Evolutionary conservation across 2,113 vertebrate genomes (phyloP), one percentile per base, ranked within the genome.

Genomic region (Calyptomena viridis): DNA sequence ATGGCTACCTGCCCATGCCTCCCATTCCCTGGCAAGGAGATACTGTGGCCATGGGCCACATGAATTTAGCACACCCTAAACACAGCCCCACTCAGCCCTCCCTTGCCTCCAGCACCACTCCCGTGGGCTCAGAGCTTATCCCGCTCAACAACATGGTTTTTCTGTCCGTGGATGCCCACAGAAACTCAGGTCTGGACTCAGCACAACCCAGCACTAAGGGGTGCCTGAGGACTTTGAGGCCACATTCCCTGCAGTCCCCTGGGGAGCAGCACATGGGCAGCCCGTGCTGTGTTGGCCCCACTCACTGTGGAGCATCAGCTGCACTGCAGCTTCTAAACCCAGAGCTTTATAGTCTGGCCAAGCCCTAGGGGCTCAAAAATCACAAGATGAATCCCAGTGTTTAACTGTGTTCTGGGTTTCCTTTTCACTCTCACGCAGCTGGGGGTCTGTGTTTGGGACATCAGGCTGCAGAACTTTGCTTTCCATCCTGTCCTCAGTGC

Each of bases 291-390:
- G 3, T 67, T 39, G 52, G 66, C 52, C 62, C 58, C 5, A 4
- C 58, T 90, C 5, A 0, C 59, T 67, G 85, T 52, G 72, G 73
- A 92, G 76, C 64, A 84, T 84, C 28, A 2, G 74, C 82, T 94
- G 90, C 9, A 3, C 52, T 56, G 27, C 80, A 30, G 80, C 86
- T 93, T 95, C 89, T 94, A 95, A 92, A 93, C 33, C 39, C 88
- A 92, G 90, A 88, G 42, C 93, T 95, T 97, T 97, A 94, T 93
- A 95, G 83, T 95, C 83, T 90, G 94, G 83, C 96, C 96, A 97
- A 96, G 91, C 93, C 95, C 93, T 69, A 93, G 56, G 84, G 95
- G 94, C 83, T 87, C 2, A 4, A 93, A 96, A 97, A 93, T 92
- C 95, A 52, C 83, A 95, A 89, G 76, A 44, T 84, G 83, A 81